phyloP scores from a whole-genome alignment of 1,140 invertebrate genomes.

The Zaprionus tsacasi region DNA sequence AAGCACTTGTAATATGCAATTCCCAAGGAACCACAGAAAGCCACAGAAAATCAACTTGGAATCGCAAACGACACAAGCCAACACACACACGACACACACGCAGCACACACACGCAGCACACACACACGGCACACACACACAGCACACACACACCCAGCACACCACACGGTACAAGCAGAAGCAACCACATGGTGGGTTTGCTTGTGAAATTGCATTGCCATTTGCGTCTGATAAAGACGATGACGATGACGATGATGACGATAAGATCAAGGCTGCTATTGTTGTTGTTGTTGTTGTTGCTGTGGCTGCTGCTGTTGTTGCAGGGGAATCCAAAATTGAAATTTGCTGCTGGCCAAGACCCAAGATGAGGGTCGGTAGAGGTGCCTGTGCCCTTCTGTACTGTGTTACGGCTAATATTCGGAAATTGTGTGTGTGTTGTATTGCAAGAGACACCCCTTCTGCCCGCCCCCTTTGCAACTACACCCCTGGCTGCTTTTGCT shows the following conservation, averaged over 20 bases:
- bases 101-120: constrained; percentile 13
- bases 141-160: not conserved
- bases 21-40: constrained; percentile 25
- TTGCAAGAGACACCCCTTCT: not conserved
- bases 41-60: constrained; percentile 35
- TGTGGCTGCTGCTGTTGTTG: not conserved
- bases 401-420: constrained; percentile 37
- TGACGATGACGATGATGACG: constrained; percentile 16
- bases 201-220: constrained; percentile 43
- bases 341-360: constrained; percentile 10
- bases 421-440: constrained; percentile 34
- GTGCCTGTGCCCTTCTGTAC: not conserved
- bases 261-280: constrained; percentile 30
- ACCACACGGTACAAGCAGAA: constrained; percentile 3
- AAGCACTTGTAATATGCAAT: constrained; percentile 34
- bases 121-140: not conserved
- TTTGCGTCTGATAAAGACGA: constrained; percentile 34
- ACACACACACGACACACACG: constrained; percentile 3
- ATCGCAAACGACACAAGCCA: constrained; percentile 14
- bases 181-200: constrained; percentile 33
- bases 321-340: constrained; percentile 31
- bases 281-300: constrained; percentile 3
- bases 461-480: not conserved
- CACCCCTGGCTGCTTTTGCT: constrained; percentile 4
- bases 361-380: not conserved